These are phyloP conservation scores for Okapia johnstoni DNA, from an alignment of 2,113 vertebrate genomes.

Conservation along the genomic window DNA sequence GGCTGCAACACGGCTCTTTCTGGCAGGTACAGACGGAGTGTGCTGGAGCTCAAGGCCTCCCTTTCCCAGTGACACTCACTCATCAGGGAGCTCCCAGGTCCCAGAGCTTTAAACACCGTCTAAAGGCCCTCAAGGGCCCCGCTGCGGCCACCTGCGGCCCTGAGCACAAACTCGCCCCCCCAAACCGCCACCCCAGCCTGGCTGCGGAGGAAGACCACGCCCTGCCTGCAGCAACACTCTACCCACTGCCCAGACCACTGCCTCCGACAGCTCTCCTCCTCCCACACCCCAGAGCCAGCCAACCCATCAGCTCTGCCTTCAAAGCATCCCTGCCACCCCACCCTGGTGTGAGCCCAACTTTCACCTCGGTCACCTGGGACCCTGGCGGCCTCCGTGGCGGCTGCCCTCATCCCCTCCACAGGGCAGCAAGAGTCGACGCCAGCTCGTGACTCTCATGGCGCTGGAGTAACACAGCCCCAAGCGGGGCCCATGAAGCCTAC, in stretches of 20 bases:
- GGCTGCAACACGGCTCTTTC: background rate
- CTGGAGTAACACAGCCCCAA: background rate
- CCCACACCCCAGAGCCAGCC: background rate
- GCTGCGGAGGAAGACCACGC: background rate
- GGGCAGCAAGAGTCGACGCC: background rate
- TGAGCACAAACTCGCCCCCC: rapidly evolving
- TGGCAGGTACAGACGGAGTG: background rate
- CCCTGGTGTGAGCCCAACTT: background rate
- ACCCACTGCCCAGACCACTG: background rate
- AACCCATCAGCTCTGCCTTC: background rate
- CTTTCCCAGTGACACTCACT: background rate
- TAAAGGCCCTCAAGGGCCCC: rapidly evolving
- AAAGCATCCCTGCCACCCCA: background rate
- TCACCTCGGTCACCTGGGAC: background rate
- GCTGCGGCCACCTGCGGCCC: rapidly evolving
- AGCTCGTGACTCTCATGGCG: background rate
- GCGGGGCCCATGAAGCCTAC: background rate
- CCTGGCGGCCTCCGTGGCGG: rapidly evolving
- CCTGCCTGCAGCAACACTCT: rapidly evolving
- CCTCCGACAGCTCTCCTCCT: background rate
- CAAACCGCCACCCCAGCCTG: background rate
- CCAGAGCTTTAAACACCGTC: background rate
- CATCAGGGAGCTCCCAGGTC: background rate
- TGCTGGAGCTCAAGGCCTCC: background rate
- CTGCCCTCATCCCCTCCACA: background rate